Base-by-base conservation (phyloP, 1,140 invertebrate genomes). In the Gryllus bimaculatus region DNA sequence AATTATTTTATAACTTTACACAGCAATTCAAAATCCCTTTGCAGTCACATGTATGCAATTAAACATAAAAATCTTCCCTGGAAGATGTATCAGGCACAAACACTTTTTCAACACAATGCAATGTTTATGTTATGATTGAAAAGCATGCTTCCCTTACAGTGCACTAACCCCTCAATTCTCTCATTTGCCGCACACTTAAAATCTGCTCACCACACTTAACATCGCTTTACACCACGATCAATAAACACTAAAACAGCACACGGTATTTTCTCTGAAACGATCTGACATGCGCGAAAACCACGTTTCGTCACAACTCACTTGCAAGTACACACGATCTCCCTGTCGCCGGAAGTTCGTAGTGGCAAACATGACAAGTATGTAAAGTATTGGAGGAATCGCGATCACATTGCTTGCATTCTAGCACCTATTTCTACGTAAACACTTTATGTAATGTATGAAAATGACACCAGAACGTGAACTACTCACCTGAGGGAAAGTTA, bases 351-450 rank as follows among this genome's bases (percentile, higher is more conserved):
- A 86, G 85, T 85, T 83, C 85, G 84, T 85, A 86, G 86, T 88
- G 86, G 87, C 89, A 90, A 90, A 90, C 90, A 90, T 88, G 90
- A 89, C 89, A 92, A 92, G 89, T 92, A 92, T 92, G 91, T 91
- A 90, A 92, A 91, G 89, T 91, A 92, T 92, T 91, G 89, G 88
- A 91, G 90, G 89, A 88, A 92, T 92, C 88, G 89, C 89, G 88
- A 88, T 88, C 90, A 89, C 91, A 91, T 91, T 90, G 88, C 89
- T 88, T 86, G 88, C 89, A 90, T 91, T 91, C 89, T 89, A 87
- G 85, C 85, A 86, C 87, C 87, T 88, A 88, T 88, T 88, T 88
- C 85, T 85, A 82, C 84, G 78, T 66, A 82, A 82, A 78, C 78
- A 80, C 66, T 76, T 73, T 73, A 78, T 80, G 66, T 78, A 78